These are phyloP conservation scores for Psophia crepitans DNA, from an alignment of 2,113 vertebrate genomes.

Conservation along the genomic window DNA sequence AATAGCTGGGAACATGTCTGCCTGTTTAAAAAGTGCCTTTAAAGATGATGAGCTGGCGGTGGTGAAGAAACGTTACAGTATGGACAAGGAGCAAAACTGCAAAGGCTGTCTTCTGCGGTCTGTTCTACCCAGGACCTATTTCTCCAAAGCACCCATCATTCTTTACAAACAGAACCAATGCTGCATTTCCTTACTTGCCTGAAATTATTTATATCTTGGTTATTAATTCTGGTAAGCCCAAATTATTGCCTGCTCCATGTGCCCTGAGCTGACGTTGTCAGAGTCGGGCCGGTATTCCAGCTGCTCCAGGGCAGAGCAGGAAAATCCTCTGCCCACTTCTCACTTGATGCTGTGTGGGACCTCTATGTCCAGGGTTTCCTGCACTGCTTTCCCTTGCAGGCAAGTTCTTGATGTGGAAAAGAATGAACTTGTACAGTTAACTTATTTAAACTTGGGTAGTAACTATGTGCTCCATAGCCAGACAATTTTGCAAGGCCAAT, in stretches of 20 bases:
- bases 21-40: neutral
- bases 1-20: neutral
- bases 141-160: neutral
- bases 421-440: neutral
- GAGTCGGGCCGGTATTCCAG: neutral
- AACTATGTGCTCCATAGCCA: neutral
- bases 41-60: neutral
- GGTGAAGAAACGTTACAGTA: too few relatives aligned
- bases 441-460: neutral
- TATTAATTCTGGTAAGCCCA: neutral
- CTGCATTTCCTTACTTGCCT: neutral
- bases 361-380: neutral
- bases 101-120: neutral
- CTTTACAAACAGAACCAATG: neutral
- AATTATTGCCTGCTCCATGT: fast-evolving
- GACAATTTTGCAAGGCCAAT: neutral
- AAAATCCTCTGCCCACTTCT: neutral
- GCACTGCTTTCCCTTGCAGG: neutral
- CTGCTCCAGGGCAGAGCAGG: neutral
- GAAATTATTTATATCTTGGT: neutral
- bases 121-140: neutral
- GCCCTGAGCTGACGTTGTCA: fast-evolving
- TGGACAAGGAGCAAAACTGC: neutral
- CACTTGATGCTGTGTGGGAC: neutral
- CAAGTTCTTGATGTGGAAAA: neutral